Base-by-base conservation (phyloP, 2,113 vertebrate genomes). In the Rattus rattus region DNA sequence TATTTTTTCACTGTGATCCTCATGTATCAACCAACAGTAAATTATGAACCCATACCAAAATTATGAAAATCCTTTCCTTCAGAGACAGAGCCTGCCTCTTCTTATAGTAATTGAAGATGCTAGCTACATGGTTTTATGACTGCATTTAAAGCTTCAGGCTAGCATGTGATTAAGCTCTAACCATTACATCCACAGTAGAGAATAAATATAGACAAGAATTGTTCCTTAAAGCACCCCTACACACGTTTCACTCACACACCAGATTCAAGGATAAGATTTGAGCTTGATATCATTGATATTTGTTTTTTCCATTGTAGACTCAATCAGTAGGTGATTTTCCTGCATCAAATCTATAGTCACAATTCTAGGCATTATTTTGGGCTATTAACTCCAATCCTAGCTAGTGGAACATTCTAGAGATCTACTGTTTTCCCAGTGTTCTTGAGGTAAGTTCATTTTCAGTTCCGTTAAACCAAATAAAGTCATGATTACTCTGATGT, bases 391-490 rank as follows among this genome's bases (percentile, higher is more conserved):
- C 30, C 28, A 67, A 67, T 89, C 12, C 1, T 90, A 30, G 20
- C 56, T 72, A 56, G 70, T 63, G 54, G 95, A 90, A 7, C 39
- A 90, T 92, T 86, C 63, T n/a, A 94, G n/a, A 94, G 33, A 72
- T 16, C 61, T 24, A 63, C 24, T 63, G 12, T 17, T 16, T 63
- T 24, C 22, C 67, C 43, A 43, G 43, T 43, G 61, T 49, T 43
- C 28, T 90, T 93, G 47, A 89, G 67, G 56, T 61, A 92, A 83
- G 30, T 56, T 63, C 88, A 85, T 80, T 96, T 96, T 77, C 52
- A 65, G 65, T 54, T 86, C 81, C 77, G 80, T 43, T 86, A 65
- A 90, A 43, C n/a, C 20, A 81, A 5, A 90, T 19, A 65, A 94
- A 90, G 30, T 87, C 67, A 91, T 7, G 0, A 7, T 92, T 90